phyloP scores from a whole-genome alignment of 2,888 invertebrate species.

The Kryphioiulus occultus region DNA sequence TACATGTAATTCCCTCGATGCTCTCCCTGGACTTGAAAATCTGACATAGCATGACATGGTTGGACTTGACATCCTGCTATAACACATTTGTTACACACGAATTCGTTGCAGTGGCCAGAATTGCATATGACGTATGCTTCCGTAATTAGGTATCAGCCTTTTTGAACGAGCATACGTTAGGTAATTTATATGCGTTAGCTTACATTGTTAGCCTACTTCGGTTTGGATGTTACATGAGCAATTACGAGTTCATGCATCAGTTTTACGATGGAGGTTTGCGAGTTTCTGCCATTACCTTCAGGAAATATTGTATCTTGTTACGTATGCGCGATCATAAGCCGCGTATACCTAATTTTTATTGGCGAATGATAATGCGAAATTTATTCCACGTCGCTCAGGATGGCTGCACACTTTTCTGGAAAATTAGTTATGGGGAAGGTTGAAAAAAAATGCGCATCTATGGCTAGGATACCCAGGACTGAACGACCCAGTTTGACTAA shows the following conservation, averaged over 20 bases:
- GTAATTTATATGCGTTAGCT: neutral
- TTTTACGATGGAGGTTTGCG: neutral
- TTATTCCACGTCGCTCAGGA: slow-evolving; percentile 9
- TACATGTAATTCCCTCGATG: no score
- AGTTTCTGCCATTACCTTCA: neutral
- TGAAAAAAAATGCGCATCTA: neutral
- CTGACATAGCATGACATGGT: no score
- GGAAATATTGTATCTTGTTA: neutral
- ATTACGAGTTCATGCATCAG: neutral
- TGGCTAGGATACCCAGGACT: neutral
- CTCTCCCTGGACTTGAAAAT: no score
- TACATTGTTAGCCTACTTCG: neutral
- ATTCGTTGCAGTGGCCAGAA: neutral
- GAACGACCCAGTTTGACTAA: neutral
- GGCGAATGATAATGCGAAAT: slow-evolving; percentile 13
- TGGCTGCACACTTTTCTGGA: neutral
- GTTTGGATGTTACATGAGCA: neutral
- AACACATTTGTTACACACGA: neutral
- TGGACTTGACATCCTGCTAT: neutral
- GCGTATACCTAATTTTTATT: slow-evolving; percentile 13
- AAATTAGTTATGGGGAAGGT: neutral
- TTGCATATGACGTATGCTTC: neutral
- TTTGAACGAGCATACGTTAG: neutral
- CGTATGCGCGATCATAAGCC: neutral
- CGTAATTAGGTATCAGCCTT: neutral